Evolutionary conservation across 1,140 invertebrate species (phyloP), one percentile per base, ranked within the genome.

Genomic region (Ericerus pela): DNA sequence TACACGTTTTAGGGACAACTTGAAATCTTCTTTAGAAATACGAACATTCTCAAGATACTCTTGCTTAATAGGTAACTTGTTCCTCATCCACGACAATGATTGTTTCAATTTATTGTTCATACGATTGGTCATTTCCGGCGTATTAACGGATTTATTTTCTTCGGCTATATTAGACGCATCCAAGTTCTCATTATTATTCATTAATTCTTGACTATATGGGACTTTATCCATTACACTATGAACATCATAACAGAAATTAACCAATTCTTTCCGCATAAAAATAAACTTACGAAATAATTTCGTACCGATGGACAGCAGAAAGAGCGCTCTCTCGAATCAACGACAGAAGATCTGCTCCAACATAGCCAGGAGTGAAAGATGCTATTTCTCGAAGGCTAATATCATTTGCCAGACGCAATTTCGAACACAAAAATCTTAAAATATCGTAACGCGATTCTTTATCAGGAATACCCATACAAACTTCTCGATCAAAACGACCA

Each of bases 401-500:
- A 62, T 81, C 77, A 22, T 76, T 62, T 53, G 76, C 71, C 6
- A 96, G 66, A 55, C 77, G 76, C 43, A 95, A 67, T 26, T 78
- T 76, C 27, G 70, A 66, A 43, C 78, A 76, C 63, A 88, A 70
- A 28, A 91, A 80, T 63, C 75, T 69, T n/a, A 91, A 65, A 55
- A 91, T 91, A 57, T 82, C 76, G 57, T 74, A 71, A 59, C 92
- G 75, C 31, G 88, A 80, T 65, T 82, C 75, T 57, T 85, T 77
- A 65, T 94, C 82, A 0, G 96, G 96, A 64, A 99, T 93, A 54
- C 90, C 91, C 51, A 99, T 75, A 52, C 82, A 79, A 47, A 99
- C 84, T 75, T 99, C 95, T 63, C 88, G 79, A 73, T 97, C 93
- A 60, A 90, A 85, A 36, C 95, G 79, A 16, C 92, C 93, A 33